phyloP scores from a whole-genome alignment of 2,113 vertebrate genomes.

The Macquaria ambigua region DNA sequence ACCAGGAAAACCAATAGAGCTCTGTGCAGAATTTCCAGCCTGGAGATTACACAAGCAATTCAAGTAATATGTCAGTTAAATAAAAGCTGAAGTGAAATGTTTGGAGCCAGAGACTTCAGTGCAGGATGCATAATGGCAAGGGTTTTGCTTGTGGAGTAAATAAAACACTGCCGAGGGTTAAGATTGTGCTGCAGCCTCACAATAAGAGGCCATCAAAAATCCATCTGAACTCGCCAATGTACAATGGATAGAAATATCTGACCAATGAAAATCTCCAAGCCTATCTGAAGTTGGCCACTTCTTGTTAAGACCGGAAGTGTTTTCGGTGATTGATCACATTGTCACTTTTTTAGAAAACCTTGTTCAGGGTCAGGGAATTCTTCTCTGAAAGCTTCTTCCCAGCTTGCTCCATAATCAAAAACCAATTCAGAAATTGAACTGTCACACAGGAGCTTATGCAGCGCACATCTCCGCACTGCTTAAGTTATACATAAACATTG shows the following conservation, averaged over 20 bases:
- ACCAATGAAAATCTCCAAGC: background rate
- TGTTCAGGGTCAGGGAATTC: slow-evolving; percentile 49
- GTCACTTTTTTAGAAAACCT: slow-evolving; percentile 24
- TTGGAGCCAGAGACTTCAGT: slow-evolving; percentile 19
- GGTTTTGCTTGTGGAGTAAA: slow-evolving; percentile 39
- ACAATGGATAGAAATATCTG: slow-evolving; percentile 3
- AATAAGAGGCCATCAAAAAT: background rate
- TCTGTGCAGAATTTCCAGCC: slow-evolving; percentile 69
- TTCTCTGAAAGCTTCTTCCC: slow-evolving; percentile 47
- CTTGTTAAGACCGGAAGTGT: background rate
- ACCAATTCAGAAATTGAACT: slow-evolving; percentile 78
- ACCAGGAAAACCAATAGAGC: slow-evolving; percentile 48
- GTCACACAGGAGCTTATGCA: slow-evolving; percentile 73
- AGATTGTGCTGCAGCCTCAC: slow-evolving; percentile 8
- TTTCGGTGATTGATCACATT: slow-evolving; percentile 8
- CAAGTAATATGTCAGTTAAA: slow-evolving; percentile 67
- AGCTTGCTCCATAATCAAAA: slow-evolving; percentile 69
- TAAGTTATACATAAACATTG: slow-evolving; percentile 82
- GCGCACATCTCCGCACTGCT: slow-evolving; percentile 64
- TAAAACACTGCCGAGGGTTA: slow-evolving; percentile 17
- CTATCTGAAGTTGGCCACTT: background rate
- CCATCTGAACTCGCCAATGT: background rate
- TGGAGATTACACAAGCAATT: slow-evolving; percentile 62
- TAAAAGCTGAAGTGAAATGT: slow-evolving; percentile 63
- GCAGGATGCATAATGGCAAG: slow-evolving; percentile 42